phyloP scores from a whole-genome alignment of 1,140 invertebrate species.

The Zelostemma sp. region DNA sequence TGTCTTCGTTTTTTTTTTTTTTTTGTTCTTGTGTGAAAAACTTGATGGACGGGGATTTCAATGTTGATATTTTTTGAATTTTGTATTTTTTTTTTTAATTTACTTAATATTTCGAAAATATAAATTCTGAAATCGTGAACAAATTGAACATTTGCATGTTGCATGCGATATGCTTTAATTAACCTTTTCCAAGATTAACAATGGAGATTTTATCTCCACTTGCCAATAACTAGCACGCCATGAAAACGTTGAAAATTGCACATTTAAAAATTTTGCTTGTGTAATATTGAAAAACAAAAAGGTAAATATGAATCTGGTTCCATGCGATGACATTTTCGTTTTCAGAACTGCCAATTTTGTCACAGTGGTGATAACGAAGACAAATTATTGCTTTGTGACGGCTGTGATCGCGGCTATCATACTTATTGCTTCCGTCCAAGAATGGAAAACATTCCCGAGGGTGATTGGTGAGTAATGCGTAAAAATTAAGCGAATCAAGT shows the following conservation, averaged over 20 bases:
- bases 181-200: too few species aligned
- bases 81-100: conserved; percentile 3
- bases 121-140: too few species aligned
- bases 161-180: too few species aligned
- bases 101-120: too few species aligned
- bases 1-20: conserved; percentile 11
- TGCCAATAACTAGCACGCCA: too few species aligned
- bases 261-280: neutral
- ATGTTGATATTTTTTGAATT: conserved; percentile 5
- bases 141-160: neutral
- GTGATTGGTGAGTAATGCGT: conserved; percentile 87
- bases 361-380: conserved; percentile 96
- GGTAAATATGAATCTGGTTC: neutral
- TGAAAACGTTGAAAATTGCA: neutral
- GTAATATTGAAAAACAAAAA: too few species aligned
- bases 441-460: conserved; percentile 96
- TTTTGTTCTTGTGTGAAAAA: neutral
- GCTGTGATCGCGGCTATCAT: conserved; percentile 98
- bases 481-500: neutral
- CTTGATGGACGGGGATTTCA: conserved; percentile 14
- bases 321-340: conserved; percentile 51
- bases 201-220: too few species aligned
- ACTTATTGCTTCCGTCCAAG: conserved; percentile 98
- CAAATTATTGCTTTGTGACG: conserved; percentile 93
- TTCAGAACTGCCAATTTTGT: conserved; percentile 97